phyloP scores from a whole-genome alignment of 2,113 vertebrate genomes.

The Salvelinus fontinalis region DNA sequence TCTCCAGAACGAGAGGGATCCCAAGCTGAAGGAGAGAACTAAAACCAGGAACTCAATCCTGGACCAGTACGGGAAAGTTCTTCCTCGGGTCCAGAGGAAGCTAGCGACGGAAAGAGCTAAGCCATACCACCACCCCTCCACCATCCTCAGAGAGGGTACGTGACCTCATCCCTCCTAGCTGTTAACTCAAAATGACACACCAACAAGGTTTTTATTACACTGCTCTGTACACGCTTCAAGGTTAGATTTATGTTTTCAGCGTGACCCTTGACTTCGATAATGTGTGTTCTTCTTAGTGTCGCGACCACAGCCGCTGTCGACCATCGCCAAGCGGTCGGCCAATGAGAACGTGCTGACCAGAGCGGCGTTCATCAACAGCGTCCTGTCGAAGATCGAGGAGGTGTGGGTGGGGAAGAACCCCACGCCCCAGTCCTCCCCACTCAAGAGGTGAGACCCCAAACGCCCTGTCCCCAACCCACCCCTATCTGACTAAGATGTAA shows the following conservation, averaged over 20 bases:
- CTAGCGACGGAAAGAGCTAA: conserved; percentile 85
- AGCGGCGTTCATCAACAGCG: conserved; percentile 86
- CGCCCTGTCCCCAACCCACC: neutral
- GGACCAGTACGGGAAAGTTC: conserved; percentile 86
- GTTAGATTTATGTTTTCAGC: too few relatives aligned
- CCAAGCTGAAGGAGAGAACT: conserved; percentile 82
- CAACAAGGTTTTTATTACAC: too few relatives aligned
- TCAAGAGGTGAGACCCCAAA: conserved; percentile 67
- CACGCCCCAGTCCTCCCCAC: conserved; percentile 58
- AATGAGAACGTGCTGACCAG: conserved; percentile 82
- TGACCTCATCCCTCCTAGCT: too few relatives aligned
- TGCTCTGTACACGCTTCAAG: too few relatives aligned
- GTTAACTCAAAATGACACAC: too few relatives aligned
- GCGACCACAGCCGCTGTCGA: conserved; percentile 87
- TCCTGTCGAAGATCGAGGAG: conserved; percentile 89
- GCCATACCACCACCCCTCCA: conserved; percentile 80
- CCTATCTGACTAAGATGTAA: too few relatives aligned
- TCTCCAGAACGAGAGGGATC: conserved; percentile 83
- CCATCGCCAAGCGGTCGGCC: conserved; percentile 78
- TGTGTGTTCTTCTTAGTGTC: conserved; percentile 69
- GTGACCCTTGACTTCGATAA: neutral
- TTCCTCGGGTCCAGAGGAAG: conserved; percentile 88
- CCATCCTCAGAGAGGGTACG: conserved; percentile 82
- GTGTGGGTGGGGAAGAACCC: conserved; percentile 79
- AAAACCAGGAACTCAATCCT: conserved; percentile 87